A percentile compares a stretch with the other conserved stretches of the same genome.
Conservation (phyloP, 1,140 invertebrate genomes). For the Amphibalanus amphitrite region DNA sequence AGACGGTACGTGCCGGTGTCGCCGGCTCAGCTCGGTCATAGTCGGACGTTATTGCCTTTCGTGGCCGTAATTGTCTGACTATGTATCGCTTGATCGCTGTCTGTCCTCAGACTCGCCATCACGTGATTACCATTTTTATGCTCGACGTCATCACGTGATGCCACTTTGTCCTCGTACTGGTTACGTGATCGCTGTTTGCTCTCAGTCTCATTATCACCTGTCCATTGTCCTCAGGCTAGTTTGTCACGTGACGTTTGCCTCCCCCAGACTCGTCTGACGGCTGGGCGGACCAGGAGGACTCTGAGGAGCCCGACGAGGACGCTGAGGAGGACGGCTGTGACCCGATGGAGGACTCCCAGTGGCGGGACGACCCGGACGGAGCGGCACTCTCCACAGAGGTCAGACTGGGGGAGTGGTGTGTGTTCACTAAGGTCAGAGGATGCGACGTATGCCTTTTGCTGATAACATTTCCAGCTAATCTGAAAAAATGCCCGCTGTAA, state of each 20-base stretch:
- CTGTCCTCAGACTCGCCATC: no score
- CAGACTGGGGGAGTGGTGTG: no score
- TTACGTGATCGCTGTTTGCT: conserved; percentile 11
- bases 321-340: conserved; percentile 30
- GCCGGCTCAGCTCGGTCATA: no score
- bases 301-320: conserved; percentile 27
- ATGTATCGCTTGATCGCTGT: no score
- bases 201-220: background rate
- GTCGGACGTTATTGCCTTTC: no score
- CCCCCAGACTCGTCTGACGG: background rate
- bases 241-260: conserved; percentile 1
- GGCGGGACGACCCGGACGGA: background rate
- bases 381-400: conserved; percentile 5
- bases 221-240: conserved; percentile 2
- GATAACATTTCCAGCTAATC: no score
- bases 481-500: no score
- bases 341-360: background rate
- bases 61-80: no score
- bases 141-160: no score
- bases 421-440: no score
- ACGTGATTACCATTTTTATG: no score
- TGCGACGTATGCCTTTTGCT: no score
- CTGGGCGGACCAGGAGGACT: background rate
- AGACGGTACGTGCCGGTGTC: conserved; percentile 30
- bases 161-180: background rate